phyloP scores from a whole-genome alignment of 2,888 invertebrate species.

The Amiota communis region DNA sequence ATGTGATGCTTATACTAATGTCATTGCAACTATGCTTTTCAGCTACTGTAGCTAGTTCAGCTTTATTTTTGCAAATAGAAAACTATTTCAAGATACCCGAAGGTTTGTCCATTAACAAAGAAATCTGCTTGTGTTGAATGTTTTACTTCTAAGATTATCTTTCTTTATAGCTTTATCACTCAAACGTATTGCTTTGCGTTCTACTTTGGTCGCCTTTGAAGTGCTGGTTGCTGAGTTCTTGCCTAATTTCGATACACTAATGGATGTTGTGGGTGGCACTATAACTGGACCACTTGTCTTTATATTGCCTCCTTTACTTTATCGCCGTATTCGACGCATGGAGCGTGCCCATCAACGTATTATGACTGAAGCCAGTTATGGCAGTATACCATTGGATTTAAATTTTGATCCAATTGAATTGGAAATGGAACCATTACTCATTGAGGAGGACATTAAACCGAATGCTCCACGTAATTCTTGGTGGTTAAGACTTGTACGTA shows the following conservation, averaged over 20 bases:
- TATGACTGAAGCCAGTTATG: slow-evolving; percentile 68
- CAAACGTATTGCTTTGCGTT: slow-evolving; percentile 82
- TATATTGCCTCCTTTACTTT: slow-evolving; percentile 87
- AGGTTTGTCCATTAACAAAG: slow-evolving; percentile 75
- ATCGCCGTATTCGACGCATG: slow-evolving; percentile 79
- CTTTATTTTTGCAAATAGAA: slow-evolving; percentile 88
- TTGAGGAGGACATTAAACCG: slow-evolving; percentile 40
- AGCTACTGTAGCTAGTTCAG: slow-evolving; percentile 84
- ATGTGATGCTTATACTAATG: slow-evolving; percentile 82
- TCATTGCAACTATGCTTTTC: slow-evolving; percentile 85
- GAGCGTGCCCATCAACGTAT: slow-evolving; percentile 69
- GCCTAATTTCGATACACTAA: slow-evolving; percentile 88
- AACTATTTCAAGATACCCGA: slow-evolving; percentile 82
- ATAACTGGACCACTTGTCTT: slow-evolving; percentile 89
- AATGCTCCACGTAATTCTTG: slow-evolving; percentile 43
- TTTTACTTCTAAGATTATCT: background rate
- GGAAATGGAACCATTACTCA: slow-evolving; percentile 53
- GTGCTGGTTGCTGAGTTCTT: slow-evolving; percentile 87
- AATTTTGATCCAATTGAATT: slow-evolving; percentile 65
- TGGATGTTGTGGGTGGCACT: slow-evolving; percentile 89
- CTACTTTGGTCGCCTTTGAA: slow-evolving; percentile 80
- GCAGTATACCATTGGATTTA: slow-evolving; percentile 67
- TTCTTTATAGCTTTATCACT: slow-evolving; percentile 80
- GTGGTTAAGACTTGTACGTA: slow-evolving; percentile 55
- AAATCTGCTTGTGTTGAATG: background rate